Percentiles rank a stretch among this genome's conserved stretches.
phyloP scores from a whole-genome alignment of 2,113 vertebrate species.

The Callaeas wilsoni region DNA sequence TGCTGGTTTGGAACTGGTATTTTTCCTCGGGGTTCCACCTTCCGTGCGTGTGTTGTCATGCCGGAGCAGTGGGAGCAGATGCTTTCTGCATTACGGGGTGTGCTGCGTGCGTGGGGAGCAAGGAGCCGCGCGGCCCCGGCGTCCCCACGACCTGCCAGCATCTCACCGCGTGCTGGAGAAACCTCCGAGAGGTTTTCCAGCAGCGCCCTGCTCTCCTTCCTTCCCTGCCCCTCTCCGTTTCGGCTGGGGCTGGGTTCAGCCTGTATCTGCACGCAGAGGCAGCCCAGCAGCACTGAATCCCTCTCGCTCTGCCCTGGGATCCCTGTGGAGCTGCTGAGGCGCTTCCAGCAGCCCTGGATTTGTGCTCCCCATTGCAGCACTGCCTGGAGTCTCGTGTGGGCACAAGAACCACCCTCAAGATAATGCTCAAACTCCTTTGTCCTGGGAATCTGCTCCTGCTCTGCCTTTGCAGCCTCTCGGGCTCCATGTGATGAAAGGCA shows the following conservation, averaged over 20 bases:
- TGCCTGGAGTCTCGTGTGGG: background rate
- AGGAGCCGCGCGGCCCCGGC: background rate
- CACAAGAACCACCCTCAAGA: background rate
- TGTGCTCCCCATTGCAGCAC: background rate
- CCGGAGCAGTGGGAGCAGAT: background rate
- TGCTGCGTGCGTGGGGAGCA: background rate
- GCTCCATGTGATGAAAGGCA: background rate
- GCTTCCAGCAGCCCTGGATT: background rate
- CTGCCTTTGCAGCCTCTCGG: background rate
- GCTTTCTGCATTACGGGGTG: background rate
- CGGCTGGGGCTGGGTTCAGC: background rate
- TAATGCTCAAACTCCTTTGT: background rate
- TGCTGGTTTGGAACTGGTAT: background rate
- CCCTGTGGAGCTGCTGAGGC: accelerated
- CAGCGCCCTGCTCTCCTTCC: background rate
- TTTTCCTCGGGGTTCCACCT: background rate
- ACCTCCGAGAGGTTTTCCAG: background rate
- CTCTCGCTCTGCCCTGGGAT: background rate
- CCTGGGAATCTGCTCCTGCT: background rate
- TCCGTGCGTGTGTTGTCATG: background rate
- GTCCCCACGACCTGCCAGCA: background rate
- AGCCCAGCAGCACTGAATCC: background rate
- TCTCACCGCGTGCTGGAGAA: accelerated
- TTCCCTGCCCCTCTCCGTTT: background rate
- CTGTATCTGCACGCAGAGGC: background rate